Percentiles rank a stretch among this genome's conserved stretches.
These are phyloP conservation scores for Caenorhabditis briggsae DNA, from an alignment of 1,140 invertebrate genomes.

Conservation along the genomic window DNA sequence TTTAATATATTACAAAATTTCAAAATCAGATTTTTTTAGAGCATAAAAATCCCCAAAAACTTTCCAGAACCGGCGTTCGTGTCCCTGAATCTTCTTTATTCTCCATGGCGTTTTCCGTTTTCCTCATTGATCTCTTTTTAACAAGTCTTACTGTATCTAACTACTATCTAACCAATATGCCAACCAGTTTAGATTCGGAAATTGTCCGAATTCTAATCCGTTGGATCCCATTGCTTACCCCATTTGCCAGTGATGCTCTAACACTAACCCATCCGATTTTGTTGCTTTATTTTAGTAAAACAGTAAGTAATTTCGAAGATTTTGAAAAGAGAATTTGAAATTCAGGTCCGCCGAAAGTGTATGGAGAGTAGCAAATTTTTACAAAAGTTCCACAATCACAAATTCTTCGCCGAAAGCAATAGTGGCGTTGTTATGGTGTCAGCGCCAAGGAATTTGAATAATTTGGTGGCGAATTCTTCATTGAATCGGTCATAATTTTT, in stretches of 20 bases:
- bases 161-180: constrained; percentile 19
- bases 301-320: not conserved
- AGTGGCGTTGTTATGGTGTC: not conserved
- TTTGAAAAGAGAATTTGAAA: not conserved
- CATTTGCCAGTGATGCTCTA: constrained; percentile 18
- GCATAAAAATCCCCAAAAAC: not conserved
- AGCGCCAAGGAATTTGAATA: not conserved
- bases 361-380: not conserved
- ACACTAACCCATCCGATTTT: constrained; percentile 6
- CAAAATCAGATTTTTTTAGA: not conserved
- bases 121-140: constrained; percentile 1
- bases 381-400: not conserved
- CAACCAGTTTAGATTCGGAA: not conserved
- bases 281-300: constrained; percentile 39
- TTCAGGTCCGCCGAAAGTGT: constrained; percentile 19
- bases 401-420: not conserved
- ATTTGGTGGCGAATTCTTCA: not conserved
- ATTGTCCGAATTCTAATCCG: not conserved
- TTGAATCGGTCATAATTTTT: not conserved
- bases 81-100: not conserved
- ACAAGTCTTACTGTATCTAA: constrained; percentile 28
- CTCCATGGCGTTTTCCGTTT: constrained; percentile 23
- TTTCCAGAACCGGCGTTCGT: not conserved
- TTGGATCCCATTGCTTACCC: not conserved
- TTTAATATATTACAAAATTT: not conserved